Evolutionary conservation across 2,888 invertebrate genomes (phyloP).

Genomic region (Myopa testacea): DNA sequence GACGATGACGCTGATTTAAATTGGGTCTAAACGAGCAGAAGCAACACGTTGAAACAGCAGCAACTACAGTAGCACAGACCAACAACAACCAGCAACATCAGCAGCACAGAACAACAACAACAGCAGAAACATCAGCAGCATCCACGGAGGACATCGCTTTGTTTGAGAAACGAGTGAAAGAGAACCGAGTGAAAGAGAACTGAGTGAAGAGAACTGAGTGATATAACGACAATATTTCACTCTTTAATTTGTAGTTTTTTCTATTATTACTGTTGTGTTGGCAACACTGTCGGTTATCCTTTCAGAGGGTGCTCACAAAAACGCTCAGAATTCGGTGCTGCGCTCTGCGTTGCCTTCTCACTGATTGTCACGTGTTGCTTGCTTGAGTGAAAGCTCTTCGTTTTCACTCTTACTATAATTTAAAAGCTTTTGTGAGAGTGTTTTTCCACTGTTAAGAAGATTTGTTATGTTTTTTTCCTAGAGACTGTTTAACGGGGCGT

Average conservation of each 20-base stretch:
- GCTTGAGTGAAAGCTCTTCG: conserved; percentile 42
- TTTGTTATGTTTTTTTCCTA: conserved; percentile 2
- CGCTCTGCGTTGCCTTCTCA: background rate
- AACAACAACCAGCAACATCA: conserved; percentile 14
- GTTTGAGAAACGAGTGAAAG: background rate
- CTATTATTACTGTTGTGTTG: background rate
- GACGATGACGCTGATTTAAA: background rate
- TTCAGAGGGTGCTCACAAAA: background rate
- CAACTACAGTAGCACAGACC: background rate
- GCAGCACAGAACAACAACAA: conserved; percentile 17
- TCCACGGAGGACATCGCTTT: background rate
- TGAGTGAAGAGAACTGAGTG: background rate
- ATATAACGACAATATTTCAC: background rate
- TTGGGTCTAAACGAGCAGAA: conserved; percentile 27
- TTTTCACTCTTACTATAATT: background rate
- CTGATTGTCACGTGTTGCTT: conserved; percentile 45
- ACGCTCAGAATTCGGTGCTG: background rate
- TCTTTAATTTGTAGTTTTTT: background rate
- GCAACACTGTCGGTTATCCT: background rate
- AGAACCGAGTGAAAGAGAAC: background rate
- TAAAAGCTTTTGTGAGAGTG: too few relatives aligned
- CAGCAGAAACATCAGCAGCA: conserved; percentile 24
- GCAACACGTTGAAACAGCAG: conserved; percentile 41
- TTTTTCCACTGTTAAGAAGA: background rate
- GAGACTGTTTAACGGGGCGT: too few relatives aligned